phyloP scores from a whole-genome alignment of 2,888 invertebrate species.

The Prosapia bicincta region DNA sequence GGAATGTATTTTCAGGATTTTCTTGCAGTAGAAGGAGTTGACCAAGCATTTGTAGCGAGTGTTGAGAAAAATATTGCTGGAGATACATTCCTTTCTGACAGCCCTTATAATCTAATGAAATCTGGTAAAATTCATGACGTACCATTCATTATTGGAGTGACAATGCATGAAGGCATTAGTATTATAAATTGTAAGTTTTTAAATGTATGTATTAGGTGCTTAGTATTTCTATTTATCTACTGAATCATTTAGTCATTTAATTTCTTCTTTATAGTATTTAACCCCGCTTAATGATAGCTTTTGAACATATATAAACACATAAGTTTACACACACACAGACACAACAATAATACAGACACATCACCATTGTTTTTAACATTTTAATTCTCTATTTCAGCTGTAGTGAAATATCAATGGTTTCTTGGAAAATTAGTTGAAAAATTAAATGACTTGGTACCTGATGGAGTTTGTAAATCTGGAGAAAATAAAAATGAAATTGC shows the following conservation, averaged over 20 bases:
- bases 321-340: too few species aligned
- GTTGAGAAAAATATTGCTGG: slow-evolving; percentile 5
- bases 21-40: not conserved
- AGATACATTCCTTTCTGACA: slow-evolving; percentile 46
- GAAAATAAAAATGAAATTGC: not conserved
- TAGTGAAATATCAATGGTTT: not conserved
- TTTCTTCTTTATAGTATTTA: too few species aligned
- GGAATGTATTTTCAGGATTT: slow-evolving; percentile 9
- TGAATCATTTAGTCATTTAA: too few species aligned
- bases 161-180: slow-evolving; percentile 46
- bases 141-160: slow-evolving; percentile 50
- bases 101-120: slow-evolving; percentile 47
- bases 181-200: slow-evolving; percentile 6
- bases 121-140: slow-evolving; percentile 50
- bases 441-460: not conserved
- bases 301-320: too few species aligned
- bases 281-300: too few species aligned
- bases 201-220: too few species aligned
- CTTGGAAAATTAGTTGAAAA: not conserved
- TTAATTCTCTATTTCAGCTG: not conserved
- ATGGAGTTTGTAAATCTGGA: not conserved
- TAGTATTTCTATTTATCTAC: too few species aligned
- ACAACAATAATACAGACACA: too few species aligned
- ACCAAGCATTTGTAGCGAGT: slow-evolving; percentile 28
- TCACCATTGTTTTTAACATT: too few species aligned